Evolutionary conservation across 2,888 invertebrate species (phyloP), one percentile per base, ranked within the genome.

Genomic region (Formica aserva): DNA sequence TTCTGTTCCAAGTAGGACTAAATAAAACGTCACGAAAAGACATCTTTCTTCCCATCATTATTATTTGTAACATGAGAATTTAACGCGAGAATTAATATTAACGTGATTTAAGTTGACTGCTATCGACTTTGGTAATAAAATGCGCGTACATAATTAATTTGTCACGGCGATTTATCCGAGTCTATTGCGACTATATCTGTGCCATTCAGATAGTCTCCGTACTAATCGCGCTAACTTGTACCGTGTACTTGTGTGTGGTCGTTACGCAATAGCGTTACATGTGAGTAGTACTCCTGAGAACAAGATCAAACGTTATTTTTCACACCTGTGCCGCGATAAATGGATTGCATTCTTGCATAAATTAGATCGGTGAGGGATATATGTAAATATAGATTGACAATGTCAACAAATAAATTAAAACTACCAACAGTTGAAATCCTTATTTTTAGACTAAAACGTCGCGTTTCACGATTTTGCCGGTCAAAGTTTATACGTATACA

Each of bases 191-290:
- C 83, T 55, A 52, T 63, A 72, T 69, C 38, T 35, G 41, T n/a
- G 38, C 32, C 76, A 63, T 62, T 66, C 55, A 62, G 71, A 83
- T 83, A 76, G 65, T 84, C 55, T 52, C 62, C 60, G 60, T 38
- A 52, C 62, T 83, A 69, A 85, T 83, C 77, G 72, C 22, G 85
- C 63, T 71, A 71, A 71, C 82, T 82, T 26, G 75, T 75, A n/a
- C 74, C 48, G 62, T 78, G 65, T 26, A 26, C 26, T 26, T 26
- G 26, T 26, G 26, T 26, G 26, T 26, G 72, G 29, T 85, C 62
- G 77, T 85, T 85, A 71, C 78, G 78, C 67, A 83, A 85, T 66
- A 76, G 45, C 66, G 67, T 78, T 83, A 83, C 78, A 66, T 65
- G 52, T 45, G 13, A 60, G 18, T 35, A 45, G 32, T 69, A 62